Evolutionary conservation across 2,797 vertebrate species (phyloP).

Genomic region (Synanceia verrucosa): DNA sequence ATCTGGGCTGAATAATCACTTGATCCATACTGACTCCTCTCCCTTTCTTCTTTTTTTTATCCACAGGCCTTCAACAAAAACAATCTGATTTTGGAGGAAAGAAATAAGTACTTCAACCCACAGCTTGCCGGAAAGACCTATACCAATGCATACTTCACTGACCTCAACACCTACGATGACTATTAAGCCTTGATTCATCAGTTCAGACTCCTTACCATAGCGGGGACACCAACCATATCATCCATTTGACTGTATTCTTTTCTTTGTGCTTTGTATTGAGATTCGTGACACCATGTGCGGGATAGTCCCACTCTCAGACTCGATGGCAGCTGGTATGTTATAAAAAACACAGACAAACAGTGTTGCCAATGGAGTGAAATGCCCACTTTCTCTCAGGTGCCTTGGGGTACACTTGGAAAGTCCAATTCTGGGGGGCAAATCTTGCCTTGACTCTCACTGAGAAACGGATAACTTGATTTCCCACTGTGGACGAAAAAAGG

Average conservation of each 20-base stretch:
- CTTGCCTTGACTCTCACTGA: conserved; percentile 55
- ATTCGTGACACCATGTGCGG: conserved; percentile 72
- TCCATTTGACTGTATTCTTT: conserved; percentile 58
- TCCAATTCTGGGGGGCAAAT: conserved; percentile 30
- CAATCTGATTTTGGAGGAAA: conserved; percentile 97
- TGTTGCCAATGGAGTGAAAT: conserved; percentile 71
- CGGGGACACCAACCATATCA: conserved; percentile 30
- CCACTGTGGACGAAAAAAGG: conserved; percentile 50
- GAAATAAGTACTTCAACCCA: conserved; percentile 98
- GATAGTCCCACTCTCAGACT: conserved; percentile 64
- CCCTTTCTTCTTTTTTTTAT: conserved; percentile 25
- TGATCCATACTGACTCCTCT: conserved; percentile 56
- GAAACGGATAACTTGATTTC: conserved; percentile 64
- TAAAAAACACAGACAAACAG: conserved; percentile 60
- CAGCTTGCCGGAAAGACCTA: conserved; percentile 96
- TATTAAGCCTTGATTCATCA: conserved; percentile 83
- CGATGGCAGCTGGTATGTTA: conserved; percentile 71
- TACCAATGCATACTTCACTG: conserved; percentile 97
- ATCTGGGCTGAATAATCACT: conserved; percentile 65
- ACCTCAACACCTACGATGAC: conserved; percentile 98
- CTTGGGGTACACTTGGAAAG: conserved; percentile 76
- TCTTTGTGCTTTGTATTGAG: conserved; percentile 77
- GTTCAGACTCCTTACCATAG: conserved; percentile 48
- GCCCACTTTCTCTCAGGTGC: conserved; percentile 79
- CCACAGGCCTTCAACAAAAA: conserved; percentile 98